These are phyloP conservation scores for Dastarcus helophoroides DNA, from an alignment of 2,888 invertebrate genomes.

Conservation along the genomic window DNA sequence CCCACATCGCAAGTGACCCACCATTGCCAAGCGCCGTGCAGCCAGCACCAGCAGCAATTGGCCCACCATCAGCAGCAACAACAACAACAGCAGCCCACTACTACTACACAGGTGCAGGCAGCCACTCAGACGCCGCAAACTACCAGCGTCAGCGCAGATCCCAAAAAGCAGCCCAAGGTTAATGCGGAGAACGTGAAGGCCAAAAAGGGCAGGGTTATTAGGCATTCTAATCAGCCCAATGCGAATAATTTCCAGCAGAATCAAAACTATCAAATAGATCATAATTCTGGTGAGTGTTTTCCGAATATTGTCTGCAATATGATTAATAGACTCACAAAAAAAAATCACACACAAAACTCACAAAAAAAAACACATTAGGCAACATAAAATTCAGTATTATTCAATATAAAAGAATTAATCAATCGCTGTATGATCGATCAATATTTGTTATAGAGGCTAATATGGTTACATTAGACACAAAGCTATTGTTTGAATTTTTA, in stretches of 20 bases:
- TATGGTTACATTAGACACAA: no score
- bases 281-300: conserved; percentile 39
- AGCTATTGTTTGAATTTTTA: no score
- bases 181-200: conserved; percentile 14
- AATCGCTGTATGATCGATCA: no score
- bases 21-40: conserved; percentile 28
- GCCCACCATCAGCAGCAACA: conserved; percentile 21
- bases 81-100: conserved; percentile 17
- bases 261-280: conserved; percentile 41
- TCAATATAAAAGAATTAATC: no score
- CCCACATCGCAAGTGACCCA: conserved; percentile 17
- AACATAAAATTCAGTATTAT: no score
- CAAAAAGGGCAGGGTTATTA: conserved; percentile 24
- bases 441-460: no score
- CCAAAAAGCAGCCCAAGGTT: conserved; percentile 20
- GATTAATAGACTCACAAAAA: no score
- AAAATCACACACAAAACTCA: no score
- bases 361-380: no score
- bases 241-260: conserved; percentile 36
- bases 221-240: conserved; percentile 37
- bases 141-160: conserved; percentile 17
- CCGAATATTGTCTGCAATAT: no score
- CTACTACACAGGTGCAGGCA: conserved; percentile 43
- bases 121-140: conserved; percentile 49
- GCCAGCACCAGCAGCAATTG: conserved; percentile 26